Base-by-base conservation (phyloP, 2,797 vertebrate species). In the Graptemys geographica region DNA sequence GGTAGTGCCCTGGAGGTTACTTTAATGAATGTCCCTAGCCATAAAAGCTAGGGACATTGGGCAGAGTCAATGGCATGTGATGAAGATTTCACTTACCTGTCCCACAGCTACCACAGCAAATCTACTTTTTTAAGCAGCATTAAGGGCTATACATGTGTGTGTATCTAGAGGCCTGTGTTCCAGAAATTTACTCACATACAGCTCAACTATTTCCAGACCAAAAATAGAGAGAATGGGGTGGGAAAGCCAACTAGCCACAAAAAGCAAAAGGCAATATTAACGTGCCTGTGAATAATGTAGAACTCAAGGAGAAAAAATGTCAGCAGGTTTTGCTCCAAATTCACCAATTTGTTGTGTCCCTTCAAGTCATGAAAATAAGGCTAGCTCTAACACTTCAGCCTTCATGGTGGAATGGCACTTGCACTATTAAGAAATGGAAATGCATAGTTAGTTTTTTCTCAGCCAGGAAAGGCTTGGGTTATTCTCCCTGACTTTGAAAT, bases 401-500 rank as follows among this genome's bases (percentile, higher is more conserved):
- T 56, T 69, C 52, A 21, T 51, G 47, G 11, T 28, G n/a, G 33
- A 86, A 11, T 82, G 11, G 16, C 13, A 31, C 13, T 72, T 57
- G 37, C 62, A n/a, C 19, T 31, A 83, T 94, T 79, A 49, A 83
- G 28, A 31, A 74, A 27, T 27, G 6, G 23, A 87, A 49, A 37
- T 55, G 6, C 4, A 53, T 37, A 62, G 4, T 79, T 81, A 19
- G 1, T 44, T 41, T 31, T 6, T 41, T 31, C 53, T 49, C 47
- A 37, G 11, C 8, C 88, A 33, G 69, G 2, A 27, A 1, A 12
- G 0, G 0, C 19, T 31, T 65, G 37, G 2, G 9, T 62, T 92
- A 4, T 76, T 89, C 31, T 1, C 33, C 82, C 92, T 97, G 83
- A 96, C 47, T 82, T 81, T 94, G 3, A 23, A 55, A 95, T 85